Evolutionary conservation across 2,113 vertebrate genomes (phyloP).

Genomic region (Hymenochirus boettgeri): DNA sequence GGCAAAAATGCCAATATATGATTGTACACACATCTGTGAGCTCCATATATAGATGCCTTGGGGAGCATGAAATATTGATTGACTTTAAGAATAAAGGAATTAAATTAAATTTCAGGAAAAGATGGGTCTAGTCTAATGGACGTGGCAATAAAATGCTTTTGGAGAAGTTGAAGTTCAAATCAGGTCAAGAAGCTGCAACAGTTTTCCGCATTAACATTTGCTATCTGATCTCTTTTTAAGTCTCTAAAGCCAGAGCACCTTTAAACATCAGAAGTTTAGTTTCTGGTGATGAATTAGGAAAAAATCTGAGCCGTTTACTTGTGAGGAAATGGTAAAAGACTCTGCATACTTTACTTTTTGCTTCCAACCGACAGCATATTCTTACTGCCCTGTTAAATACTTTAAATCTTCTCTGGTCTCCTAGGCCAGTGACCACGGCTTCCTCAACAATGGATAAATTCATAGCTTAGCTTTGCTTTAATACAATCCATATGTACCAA

Average conservation of each 20-base stretch:
- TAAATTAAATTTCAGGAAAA: no score
- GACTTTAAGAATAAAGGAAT: no score
- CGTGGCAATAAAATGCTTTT: constrained; percentile 10
- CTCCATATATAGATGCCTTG: no score
- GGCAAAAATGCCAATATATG: no score
- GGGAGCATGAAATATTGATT: no score
- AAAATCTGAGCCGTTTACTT: constrained; percentile 26
- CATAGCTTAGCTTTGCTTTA: constrained; percentile 14
- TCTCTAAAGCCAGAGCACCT: constrained; percentile 35
- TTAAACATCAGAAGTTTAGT: constrained; percentile 31
- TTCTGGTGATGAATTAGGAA: constrained; percentile 30
- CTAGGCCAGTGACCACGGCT: constrained; percentile 2
- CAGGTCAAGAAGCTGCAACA: constrained; percentile 31
- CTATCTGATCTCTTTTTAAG: constrained; percentile 40
- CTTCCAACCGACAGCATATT: constrained; percentile 9
- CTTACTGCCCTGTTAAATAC: constrained; percentile 26
- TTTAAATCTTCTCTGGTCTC: constrained; percentile 31
- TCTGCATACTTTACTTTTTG: constrained; percentile 23
- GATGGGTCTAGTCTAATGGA: no score
- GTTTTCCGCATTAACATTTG: constrained; percentile 17
- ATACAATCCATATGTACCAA: constrained; percentile 32
- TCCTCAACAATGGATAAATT: constrained; percentile 30
- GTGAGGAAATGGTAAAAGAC: constrained; percentile 15
- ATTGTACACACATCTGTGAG: no score
- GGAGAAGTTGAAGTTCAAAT: constrained; percentile 26